Conservation (phyloP, 2,113 vertebrate species). For the Carollia perspicillata region DNA sequence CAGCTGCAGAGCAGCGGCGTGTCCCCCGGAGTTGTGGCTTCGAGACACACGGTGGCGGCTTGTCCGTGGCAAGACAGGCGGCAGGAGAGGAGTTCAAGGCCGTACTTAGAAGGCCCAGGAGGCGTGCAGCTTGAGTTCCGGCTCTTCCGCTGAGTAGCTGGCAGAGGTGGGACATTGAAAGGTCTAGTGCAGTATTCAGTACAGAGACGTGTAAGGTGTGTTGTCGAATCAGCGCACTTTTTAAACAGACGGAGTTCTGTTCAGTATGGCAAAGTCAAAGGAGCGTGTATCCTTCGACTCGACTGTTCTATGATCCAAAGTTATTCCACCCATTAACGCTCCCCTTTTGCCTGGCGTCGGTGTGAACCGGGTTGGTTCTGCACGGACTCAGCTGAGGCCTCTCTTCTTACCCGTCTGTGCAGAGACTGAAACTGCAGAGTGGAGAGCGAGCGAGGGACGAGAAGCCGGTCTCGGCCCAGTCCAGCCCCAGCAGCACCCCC, state of each 20-base stretch:
- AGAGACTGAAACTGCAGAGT: constrained; percentile 94
- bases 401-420: constrained; percentile 35
- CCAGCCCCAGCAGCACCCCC: constrained; percentile 90
- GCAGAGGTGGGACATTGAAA: neutral
- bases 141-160: neutral
- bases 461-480: constrained; percentile 90
- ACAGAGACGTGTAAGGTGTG: neutral
- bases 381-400: neutral
- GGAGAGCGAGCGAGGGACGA: constrained; percentile 90
- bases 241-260: neutral
- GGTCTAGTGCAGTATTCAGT: neutral
- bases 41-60: neutral
- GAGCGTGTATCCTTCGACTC: too few species aligned
- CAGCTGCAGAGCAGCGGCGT: neutral
- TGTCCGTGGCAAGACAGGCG: neutral
- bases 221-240: neutral
- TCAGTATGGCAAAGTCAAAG: neutral
- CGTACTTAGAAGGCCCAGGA: neutral
- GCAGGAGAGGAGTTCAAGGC: neutral
- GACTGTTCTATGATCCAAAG: neutral
- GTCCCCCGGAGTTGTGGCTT: neutral
- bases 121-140: neutral
- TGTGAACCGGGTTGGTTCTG: neutral
- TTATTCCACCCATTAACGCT: neutral
- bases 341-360: neutral